phyloP scores from a whole-genome alignment of 2,888 invertebrate genomes.

The Pandemis cinnamomeana region DNA sequence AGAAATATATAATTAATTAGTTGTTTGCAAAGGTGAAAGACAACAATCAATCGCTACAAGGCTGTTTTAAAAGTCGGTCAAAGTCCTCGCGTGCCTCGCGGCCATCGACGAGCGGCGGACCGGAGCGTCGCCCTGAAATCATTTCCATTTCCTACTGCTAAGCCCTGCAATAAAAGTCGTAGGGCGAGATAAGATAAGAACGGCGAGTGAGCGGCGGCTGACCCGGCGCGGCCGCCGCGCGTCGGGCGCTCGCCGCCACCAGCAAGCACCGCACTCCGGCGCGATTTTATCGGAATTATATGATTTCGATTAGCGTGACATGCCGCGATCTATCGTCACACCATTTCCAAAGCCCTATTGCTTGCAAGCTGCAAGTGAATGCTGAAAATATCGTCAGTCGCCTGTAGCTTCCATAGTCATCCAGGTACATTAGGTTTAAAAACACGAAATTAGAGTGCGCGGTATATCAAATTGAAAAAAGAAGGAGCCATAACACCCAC shows the following conservation, averaged over 20 bases:
- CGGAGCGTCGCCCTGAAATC: slow-evolving; percentile 9
- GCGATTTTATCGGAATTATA: slow-evolving; percentile 18
- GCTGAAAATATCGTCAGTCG: background rate
- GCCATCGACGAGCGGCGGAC: background rate
- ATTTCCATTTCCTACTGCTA: slow-evolving; percentile 18
- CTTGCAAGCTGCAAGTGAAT: slow-evolving; percentile 19
- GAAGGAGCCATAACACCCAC: slow-evolving; percentile 8
- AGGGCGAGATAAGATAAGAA: slow-evolving; percentile 45
- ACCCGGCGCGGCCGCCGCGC: slow-evolving; percentile 37
- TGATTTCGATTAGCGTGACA: background rate
- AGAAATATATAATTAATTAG: background rate
- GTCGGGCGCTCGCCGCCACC: background rate
- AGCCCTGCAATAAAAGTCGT: slow-evolving; percentile 26
- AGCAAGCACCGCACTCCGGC: background rate
- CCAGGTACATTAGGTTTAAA: background rate
- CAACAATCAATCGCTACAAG: background rate
- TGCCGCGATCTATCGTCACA: background rate
- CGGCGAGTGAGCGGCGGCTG: slow-evolving; percentile 24
- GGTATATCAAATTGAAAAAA: background rate
- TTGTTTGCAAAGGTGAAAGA: background rate
- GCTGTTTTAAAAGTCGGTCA: background rate
- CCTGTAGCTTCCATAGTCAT: background rate
- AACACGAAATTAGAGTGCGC: no score
- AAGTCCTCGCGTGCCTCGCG: slow-evolving; percentile 7
- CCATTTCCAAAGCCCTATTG: background rate